These are phyloP conservation scores for Coremacera marginata DNA, from an alignment of 2,888 invertebrate species.

Conservation along the genomic window DNA sequence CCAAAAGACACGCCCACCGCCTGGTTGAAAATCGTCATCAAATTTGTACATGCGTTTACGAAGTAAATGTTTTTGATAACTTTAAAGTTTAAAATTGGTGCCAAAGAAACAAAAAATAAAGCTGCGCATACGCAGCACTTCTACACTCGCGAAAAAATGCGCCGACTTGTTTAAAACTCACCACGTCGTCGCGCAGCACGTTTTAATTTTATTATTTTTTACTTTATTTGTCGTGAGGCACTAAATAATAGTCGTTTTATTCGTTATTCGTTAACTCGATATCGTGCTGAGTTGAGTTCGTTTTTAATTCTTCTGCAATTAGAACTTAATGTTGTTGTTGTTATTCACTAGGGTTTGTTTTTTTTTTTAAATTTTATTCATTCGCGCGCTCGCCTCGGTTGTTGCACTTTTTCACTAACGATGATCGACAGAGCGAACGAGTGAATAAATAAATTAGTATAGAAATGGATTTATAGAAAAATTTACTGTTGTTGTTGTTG, in stretches of 20 bases:
- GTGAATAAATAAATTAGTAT: not conserved
- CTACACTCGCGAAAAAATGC: not conserved
- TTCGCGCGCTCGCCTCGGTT: conserved; percentile 37
- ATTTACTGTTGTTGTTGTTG: conserved; percentile 46
- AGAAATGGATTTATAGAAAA: conserved; percentile 11
- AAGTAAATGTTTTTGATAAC: not conserved
- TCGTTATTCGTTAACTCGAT: conserved; percentile 1
- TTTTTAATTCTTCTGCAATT: conserved; percentile 14
- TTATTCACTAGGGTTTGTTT: not conserved
- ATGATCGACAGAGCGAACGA: not conserved
- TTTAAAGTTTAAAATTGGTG: not conserved
- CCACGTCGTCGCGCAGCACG: not conserved
- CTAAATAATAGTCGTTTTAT: not conserved
- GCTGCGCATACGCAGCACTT: conserved; percentile 8
- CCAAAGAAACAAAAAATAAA: too few relatives aligned
- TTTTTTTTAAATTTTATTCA: conserved; percentile 5
- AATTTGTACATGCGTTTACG: conserved; percentile 56
- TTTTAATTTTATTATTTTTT: conserved; percentile 2
- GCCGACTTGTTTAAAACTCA: too few relatives aligned
- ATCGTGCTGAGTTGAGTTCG: conserved; percentile 27
- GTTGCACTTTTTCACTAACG: conserved; percentile 35
- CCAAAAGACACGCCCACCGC: conserved; percentile 58
- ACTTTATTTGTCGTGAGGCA: not conserved
- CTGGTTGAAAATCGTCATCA: conserved; percentile 58
- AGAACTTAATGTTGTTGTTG: not conserved